These are phyloP conservation scores for Muscicapa striata DNA, from an alignment of 2,797 vertebrate species.

Conservation along the genomic window DNA sequence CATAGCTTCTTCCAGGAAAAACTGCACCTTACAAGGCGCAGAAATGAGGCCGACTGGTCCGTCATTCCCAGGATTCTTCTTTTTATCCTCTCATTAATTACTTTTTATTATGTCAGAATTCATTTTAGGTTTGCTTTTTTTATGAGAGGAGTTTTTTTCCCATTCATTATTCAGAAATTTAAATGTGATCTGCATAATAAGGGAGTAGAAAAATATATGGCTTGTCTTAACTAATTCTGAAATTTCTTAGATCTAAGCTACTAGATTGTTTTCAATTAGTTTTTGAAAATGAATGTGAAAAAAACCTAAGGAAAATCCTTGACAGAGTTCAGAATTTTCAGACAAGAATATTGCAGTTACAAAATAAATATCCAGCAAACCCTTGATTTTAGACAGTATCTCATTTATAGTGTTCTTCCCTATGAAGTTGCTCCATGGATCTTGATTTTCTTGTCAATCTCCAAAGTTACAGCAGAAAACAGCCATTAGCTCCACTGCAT, in stretches of 20 bases:
- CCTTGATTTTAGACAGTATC: not conserved
- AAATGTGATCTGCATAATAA: not conserved
- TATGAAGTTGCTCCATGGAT: not conserved
- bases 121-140: not conserved
- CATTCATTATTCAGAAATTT: not conserved
- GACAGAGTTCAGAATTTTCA: not conserved
- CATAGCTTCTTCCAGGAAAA: not conserved
- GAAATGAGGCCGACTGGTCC: not conserved
- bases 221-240: not conserved
- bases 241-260: not conserved
- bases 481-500: not conserved
- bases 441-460: not conserved
- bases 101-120: not conserved
- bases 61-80: not conserved
- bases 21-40: not conserved
- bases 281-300: not conserved
- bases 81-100: not conserved
- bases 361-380: not conserved
- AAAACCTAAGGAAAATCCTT: not conserved
- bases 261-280: not conserved
- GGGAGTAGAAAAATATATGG: not conserved
- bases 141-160: not conserved
- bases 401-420: not conserved
- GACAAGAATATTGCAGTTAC: not conserved
- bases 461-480: not conserved